Evolutionary conservation across 1,140 invertebrate genomes (phyloP), one percentile per base, ranked within the genome.

Genomic region (Drosophila rhopaloa): DNA sequence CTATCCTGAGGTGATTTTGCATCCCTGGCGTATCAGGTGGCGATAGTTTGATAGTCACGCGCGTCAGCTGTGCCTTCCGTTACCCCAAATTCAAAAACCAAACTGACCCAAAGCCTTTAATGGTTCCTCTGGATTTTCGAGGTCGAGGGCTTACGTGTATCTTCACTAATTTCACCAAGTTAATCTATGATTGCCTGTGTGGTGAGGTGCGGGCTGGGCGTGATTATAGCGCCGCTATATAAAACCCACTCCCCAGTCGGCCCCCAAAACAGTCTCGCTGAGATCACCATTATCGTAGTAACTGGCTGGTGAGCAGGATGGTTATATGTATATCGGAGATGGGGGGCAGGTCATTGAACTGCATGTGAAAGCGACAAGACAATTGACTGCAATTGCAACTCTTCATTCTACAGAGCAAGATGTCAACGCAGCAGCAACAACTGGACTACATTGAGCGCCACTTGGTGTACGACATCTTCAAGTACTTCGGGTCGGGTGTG

Each of bases 401-500:
- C 53, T 27, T 10, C 16, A 29, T 16, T 40, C 8, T 14, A 11
- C 48, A 60, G 13, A 8, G 10, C 14, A 79, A 60, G 11, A 88
- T 88, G 83, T 71, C 83, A 7, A 84, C 84, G 32, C 48, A 66
- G 6, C 65, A 81, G 46, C 65, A 89, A 13, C 90, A 91, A 53
- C 74, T 91, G 70, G 60, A 63, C 19, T 92, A 80, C 32, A 91
- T 92, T 41, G 75, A 86, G 24, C 75, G 80, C 6, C 53, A 77
- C 58, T 53, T 92, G 37, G 66, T 92, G 19, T 74, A 83, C 19
- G 77, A 92, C 29, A 81, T 92, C 11, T 76, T 71, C 4, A 73
- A 76, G 16, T 80, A 88, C 32, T 88, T 92, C 24, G 62, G 73
- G 8, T 48, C 48, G 6, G 70, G 72, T 41, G 76, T 79, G 1